Conservation (phyloP, 2,888 invertebrate genomes). For the Aquatica leii region DNA sequence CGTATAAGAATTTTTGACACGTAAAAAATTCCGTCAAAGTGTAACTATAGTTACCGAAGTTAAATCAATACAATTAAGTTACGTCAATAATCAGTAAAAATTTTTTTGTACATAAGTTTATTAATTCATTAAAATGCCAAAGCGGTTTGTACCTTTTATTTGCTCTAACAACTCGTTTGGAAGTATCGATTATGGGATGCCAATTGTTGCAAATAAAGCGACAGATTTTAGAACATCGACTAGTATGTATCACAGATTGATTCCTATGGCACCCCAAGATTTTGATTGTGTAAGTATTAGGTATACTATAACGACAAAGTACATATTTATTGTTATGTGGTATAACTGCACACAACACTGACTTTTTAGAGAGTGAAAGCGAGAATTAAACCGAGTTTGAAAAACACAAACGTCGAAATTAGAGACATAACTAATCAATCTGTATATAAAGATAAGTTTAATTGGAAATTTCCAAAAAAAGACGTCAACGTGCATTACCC, state of each 20-base stretch:
- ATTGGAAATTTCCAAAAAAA: slow-evolving; percentile 41
- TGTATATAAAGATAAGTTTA: slow-evolving; percentile 41
- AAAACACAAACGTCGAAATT: slow-evolving; percentile 44
- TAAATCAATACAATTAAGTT: neutral
- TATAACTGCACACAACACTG: neutral
- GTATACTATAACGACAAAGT: neutral
- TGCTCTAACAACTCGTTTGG: slow-evolving; percentile 50
- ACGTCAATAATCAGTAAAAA: neutral
- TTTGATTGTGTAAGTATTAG: slow-evolving; percentile 53
- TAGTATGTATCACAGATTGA: slow-evolving; percentile 48
- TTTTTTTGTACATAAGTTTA: neutral
- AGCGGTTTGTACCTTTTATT: slow-evolving; percentile 42
- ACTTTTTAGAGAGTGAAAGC: slow-evolving; percentile 50
- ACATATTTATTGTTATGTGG: too few relatives aligned
- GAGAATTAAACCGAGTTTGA: slow-evolving; percentile 45
- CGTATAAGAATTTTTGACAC: too few relatives aligned
- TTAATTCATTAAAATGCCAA: neutral
- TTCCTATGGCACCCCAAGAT: slow-evolving; percentile 51
- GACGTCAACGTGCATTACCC: neutral
- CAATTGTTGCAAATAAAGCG: slow-evolving; percentile 51
- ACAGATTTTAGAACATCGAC: slow-evolving; percentile 55
- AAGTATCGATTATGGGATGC: slow-evolving; percentile 55
- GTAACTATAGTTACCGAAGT: neutral
- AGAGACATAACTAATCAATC: slow-evolving; percentile 47
- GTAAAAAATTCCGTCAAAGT: neutral